Conservation (phyloP, 2,888 invertebrate species). For the Perithous albicinctus region DNA sequence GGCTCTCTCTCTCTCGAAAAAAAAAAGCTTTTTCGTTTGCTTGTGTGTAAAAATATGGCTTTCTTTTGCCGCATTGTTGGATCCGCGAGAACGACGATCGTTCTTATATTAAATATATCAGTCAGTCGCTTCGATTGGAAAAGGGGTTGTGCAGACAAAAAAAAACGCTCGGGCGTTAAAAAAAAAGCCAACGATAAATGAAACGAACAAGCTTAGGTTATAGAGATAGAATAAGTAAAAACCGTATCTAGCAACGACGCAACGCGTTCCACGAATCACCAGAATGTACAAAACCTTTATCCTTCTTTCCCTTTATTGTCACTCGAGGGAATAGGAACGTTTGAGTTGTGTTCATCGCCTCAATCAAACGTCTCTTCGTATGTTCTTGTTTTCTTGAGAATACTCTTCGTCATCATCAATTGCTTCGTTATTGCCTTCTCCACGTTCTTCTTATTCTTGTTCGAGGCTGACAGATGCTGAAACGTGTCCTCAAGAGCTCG, state of each 20-base stretch:
- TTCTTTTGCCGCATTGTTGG: conserved; percentile 44
- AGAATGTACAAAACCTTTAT: conserved; percentile 14
- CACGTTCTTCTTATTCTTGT: conserved; percentile 92
- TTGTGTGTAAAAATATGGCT: conserved; percentile 75
- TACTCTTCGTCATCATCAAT: conserved; percentile 81
- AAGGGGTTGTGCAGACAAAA: conserved; percentile 34
- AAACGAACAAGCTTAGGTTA: conserved; percentile 34
- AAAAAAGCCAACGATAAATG: conserved; percentile 32
- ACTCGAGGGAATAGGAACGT: conserved; percentile 27
- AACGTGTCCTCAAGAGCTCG: conserved; percentile 92
- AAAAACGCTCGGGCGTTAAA: conserved; percentile 20
- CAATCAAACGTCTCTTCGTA: conserved; percentile 80
- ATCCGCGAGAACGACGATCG: conserved; percentile 38
- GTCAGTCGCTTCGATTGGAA: conserved; percentile 56
- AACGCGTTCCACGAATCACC: conserved; percentile 37
- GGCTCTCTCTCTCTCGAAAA: conserved; percentile 30
- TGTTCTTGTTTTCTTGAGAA: conserved; percentile 83
- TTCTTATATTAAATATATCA: conserved; percentile 45
- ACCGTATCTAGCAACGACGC: conserved; percentile 23
- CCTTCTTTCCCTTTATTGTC: conserved; percentile 41
- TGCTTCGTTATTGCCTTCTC: conserved; percentile 90
- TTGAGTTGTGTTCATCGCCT: conserved; percentile 24
- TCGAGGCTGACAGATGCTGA: conserved; percentile 90
- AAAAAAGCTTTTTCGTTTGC: conserved; percentile 50
- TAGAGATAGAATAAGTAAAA: conserved; percentile 39